phyloP scores from a whole-genome alignment of 2,797 vertebrate genomes.

The Acanthurus tractus region DNA sequence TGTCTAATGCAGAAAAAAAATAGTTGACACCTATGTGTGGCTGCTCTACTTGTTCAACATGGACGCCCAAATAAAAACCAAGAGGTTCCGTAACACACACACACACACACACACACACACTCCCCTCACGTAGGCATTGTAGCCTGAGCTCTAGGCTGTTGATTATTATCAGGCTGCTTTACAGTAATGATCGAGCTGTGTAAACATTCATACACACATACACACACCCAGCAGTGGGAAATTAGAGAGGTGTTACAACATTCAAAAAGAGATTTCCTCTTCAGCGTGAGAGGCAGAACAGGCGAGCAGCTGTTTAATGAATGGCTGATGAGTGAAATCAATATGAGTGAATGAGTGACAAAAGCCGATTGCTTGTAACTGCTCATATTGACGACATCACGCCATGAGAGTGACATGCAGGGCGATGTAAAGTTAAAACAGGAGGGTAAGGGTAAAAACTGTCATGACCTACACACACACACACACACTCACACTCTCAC shows the following conservation, averaged over 20 bases:
- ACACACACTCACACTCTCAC: too few species aligned
- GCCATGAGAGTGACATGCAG: slow-evolving; percentile 22
- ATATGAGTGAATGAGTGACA: slow-evolving; percentile 64
- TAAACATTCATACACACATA: slow-evolving; percentile 36
- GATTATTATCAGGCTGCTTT: slow-evolving; percentile 46
- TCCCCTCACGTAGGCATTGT: too few species aligned
- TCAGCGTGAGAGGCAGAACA: slow-evolving; percentile 51
- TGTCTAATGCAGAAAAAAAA: too few species aligned
- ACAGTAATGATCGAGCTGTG: slow-evolving; percentile 29
- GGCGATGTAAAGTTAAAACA: neutral
- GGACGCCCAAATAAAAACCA: too few species aligned
- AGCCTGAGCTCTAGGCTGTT: neutral
- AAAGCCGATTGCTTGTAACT: slow-evolving; percentile 41
- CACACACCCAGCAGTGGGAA: slow-evolving; percentile 25
- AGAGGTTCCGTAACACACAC: too few species aligned
- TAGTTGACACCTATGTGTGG: too few species aligned
- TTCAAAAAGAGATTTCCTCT: slow-evolving; percentile 58
- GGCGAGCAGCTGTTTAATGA: slow-evolving; percentile 76
- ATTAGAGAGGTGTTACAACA: slow-evolving; percentile 61
- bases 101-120: too few species aligned
- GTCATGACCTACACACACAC: neutral
- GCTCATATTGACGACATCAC: slow-evolving; percentile 26
- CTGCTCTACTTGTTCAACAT: too few species aligned
- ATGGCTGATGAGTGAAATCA: slow-evolving; percentile 68
- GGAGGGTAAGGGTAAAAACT: neutral